Percentiles rank a stretch among this genome's conserved stretches.
Conservation (phyloP, 2,113 vertebrate genomes). For the Microcebus murinus region DNA sequence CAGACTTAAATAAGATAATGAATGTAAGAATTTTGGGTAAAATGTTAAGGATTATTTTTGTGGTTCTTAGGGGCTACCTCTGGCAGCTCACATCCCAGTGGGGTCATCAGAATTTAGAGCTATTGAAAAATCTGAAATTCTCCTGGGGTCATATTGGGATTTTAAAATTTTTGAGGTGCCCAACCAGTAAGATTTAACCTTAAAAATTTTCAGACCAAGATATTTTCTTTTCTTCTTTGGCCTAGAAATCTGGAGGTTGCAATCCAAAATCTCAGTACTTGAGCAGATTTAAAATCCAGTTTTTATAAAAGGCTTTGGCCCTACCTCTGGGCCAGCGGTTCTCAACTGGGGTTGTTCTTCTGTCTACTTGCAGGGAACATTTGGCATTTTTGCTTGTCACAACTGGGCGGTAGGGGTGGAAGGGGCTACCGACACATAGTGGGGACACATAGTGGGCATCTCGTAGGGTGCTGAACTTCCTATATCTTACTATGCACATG, state of each 20-base stretch:
- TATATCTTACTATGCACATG: not conserved
- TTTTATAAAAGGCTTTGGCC: not conserved
- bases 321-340: not conserved
- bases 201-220: not conserved
- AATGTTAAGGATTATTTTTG: not conserved
- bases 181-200: slow-evolving; percentile 7
- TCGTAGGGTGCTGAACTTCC: not conserved
- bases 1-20: slow-evolving; percentile 2
- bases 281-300: not conserved
- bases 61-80: not conserved
- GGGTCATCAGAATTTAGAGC: not conserved
- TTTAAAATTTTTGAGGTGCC: not conserved
- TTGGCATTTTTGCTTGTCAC: not conserved
- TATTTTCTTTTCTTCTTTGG: not conserved
- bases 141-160: not conserved
- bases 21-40: not conserved
- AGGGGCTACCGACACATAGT: not conserved
- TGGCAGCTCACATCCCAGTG: not conserved
- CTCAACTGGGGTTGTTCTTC: not conserved
- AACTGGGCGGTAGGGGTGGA: not conserved
- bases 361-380: not conserved
- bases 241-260: not conserved
- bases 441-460: not conserved
- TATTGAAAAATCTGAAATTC: slow-evolving; percentile 17
- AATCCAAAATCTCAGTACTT: not conserved